phyloP scores from a whole-genome alignment of 2,888 invertebrate genomes.

The Frankliniella intonsa region DNA sequence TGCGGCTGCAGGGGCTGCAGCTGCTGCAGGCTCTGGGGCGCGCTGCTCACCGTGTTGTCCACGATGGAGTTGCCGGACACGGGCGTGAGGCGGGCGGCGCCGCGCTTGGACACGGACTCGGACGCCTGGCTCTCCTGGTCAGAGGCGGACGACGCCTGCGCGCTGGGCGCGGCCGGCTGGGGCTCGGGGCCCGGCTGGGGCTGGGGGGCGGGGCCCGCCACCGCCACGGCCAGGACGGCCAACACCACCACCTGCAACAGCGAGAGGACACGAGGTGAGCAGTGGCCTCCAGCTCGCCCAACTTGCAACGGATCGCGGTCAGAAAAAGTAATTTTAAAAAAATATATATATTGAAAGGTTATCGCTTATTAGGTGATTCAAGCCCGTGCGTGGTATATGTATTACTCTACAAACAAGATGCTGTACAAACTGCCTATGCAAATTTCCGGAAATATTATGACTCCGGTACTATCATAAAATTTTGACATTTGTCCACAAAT shows the following conservation, averaged over 20 bases:
- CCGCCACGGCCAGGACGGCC: neutral
- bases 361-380: too few relatives aligned
- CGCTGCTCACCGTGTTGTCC: conserved; percentile 16
- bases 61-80: conserved; percentile 20
- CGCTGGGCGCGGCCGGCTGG: neutral
- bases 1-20: neutral
- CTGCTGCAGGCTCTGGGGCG: neutral
- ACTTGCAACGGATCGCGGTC: too few relatives aligned
- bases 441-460: too few relatives aligned
- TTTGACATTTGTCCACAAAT: too few relatives aligned
- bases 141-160: neutral
- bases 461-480: too few relatives aligned
- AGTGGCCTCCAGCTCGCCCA: too few relatives aligned
- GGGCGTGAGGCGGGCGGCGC: neutral
- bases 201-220: neutral
- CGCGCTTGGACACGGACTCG: conserved; percentile 10
- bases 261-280: too few relatives aligned
- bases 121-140: conserved; percentile 23
- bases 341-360: too few relatives aligned
- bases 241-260: neutral
- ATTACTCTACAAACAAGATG: too few relatives aligned
- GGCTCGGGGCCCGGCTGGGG: neutral
- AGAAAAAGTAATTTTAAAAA: too few relatives aligned
- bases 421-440: too few relatives aligned
- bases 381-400: too few relatives aligned